phyloP scores from a whole-genome alignment of 1,140 invertebrate genomes.

The Ceratoteleas bidentatus region DNA sequence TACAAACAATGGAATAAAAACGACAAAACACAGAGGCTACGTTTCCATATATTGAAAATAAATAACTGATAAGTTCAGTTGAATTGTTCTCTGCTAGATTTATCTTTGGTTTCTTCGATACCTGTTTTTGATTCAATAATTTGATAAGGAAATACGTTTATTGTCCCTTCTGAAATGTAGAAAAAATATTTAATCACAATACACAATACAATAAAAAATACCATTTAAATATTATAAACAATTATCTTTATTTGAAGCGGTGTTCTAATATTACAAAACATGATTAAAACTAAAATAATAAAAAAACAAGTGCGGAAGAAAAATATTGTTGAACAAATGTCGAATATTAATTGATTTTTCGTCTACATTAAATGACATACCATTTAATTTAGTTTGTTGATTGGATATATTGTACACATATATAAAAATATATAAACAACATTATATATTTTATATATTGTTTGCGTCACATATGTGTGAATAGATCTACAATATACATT shows the following conservation, averaged over 20 bases:
- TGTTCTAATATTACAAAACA: not conserved
- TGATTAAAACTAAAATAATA: not conserved
- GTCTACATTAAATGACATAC: not conserved
- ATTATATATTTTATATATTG: not conserved
- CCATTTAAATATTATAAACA: too few species aligned
- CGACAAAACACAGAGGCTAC: too few species aligned
- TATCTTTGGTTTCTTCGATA: not conserved
- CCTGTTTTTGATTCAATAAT: conserved; percentile 5
- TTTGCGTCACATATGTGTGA: too few species aligned
- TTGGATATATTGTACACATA: not conserved
- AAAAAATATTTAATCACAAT: not conserved
- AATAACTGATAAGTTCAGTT: too few species aligned
- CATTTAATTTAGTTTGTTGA: not conserved
- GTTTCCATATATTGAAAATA: too few species aligned
- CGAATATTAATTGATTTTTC: not conserved
- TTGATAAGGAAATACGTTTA: conserved; percentile 19
- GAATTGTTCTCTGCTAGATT: too few species aligned
- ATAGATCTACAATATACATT: too few species aligned
- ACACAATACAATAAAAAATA: too few species aligned
- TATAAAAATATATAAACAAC: not conserved
- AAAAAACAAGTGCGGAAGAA: not conserved
- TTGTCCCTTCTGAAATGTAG: conserved; percentile 2
- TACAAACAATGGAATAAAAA: too few species aligned
- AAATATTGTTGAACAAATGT: not conserved
- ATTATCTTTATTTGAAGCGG: too few species aligned